Conservation (phyloP, 2,113 vertebrate species). For the Coturnix japonica region DNA sequence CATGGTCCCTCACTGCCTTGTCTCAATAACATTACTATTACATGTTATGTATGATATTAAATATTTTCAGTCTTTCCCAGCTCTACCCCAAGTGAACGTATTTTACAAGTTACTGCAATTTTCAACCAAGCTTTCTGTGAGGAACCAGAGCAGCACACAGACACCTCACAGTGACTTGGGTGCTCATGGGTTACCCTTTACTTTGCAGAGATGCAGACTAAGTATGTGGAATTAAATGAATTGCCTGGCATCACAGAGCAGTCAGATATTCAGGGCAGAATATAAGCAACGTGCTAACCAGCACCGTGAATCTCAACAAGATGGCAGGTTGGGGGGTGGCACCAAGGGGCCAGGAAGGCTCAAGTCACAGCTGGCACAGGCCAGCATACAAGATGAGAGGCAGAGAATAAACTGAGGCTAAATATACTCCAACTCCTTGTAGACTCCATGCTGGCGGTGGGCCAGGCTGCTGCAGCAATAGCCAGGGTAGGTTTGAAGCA, state of each 20-base stretch:
- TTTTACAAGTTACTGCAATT: neutral
- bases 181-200: neutral
- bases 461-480: slow-evolving; percentile 32
- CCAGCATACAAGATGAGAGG: neutral
- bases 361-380: slow-evolving; percentile 36
- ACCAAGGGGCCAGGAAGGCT: neutral
- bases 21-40: neutral
- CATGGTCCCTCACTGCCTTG: neutral
- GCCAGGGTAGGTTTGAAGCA: slow-evolving; percentile 36
- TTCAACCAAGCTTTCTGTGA: neutral
- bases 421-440: slow-evolving; percentile 48
- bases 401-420: slow-evolving; percentile 44
- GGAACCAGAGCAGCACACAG: neutral
- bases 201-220: neutral
- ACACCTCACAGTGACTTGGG: neutral
- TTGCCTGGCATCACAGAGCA: neutral
- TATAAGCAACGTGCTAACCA: accelerated
- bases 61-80: neutral
- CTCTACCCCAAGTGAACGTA: neutral
- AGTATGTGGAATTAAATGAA: neutral
- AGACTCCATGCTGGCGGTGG: neutral
- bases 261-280: accelerated
- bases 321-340: neutral
- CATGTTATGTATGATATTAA: neutral
- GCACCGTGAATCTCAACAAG: neutral